A percentile compares a stretch with the other conserved stretches of the same genome.
Conservation (phyloP, 2,888 invertebrate species). For the Drosophila colorata region DNA sequence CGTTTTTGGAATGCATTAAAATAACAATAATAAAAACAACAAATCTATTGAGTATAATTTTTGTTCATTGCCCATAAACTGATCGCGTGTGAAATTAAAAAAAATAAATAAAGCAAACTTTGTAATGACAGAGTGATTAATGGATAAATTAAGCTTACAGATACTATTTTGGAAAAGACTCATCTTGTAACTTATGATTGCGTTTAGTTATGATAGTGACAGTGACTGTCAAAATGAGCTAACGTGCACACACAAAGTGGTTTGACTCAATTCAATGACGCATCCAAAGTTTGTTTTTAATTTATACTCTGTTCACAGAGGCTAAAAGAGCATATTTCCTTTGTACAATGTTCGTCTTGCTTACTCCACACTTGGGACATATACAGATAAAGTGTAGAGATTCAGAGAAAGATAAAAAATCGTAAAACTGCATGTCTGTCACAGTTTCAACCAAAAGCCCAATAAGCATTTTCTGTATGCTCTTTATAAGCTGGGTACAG, state of each 20-base stretch:
- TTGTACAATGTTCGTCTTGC: too few species aligned
- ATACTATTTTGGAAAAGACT: conserved; percentile 4
- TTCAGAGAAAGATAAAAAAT: too few species aligned
- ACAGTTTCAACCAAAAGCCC: too few species aligned
- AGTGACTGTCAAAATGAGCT: conserved; percentile 15
- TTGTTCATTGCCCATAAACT: conserved; percentile 9
- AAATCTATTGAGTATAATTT: conserved; percentile 8
- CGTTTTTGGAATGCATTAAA: conserved; percentile 3
- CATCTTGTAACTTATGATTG: conserved; percentile 8
- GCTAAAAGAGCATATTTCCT: too few species aligned
- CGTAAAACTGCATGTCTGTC: too few species aligned
- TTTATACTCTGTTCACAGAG: background rate
- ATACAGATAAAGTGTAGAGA: too few species aligned
- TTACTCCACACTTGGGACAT: too few species aligned
- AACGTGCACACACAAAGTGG: conserved; percentile 10
- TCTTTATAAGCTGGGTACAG: too few species aligned
- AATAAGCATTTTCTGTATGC: too few species aligned
- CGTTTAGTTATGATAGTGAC: conserved; percentile 7
- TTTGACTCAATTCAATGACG: conserved; percentile 17
- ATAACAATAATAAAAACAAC: background rate
- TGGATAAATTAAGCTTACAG: conserved; percentile 1
- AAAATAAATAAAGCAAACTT: conserved; percentile 19
- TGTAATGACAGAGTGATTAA: conserved; percentile 28
- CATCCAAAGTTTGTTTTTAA: conserved; percentile 4
- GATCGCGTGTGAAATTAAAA: conserved; percentile 34